Evolutionary conservation across 2,113 vertebrate species (phyloP), one percentile per base, ranked within the genome.

Genomic region (Coptodon bakossiorum): DNA sequence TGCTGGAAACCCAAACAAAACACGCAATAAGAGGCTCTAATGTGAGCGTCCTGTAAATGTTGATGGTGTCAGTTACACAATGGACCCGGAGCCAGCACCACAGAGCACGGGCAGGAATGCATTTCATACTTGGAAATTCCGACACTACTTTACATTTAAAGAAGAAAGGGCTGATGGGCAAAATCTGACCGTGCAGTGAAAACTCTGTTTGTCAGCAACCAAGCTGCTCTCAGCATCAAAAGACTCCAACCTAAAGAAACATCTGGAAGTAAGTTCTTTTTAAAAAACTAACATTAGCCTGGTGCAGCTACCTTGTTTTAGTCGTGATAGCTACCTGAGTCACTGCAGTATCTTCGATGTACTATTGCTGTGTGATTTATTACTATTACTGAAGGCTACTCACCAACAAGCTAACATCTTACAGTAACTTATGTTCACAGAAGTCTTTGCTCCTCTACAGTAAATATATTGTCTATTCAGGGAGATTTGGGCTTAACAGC

Each of bases 1-100:
- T 29, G 56, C 27, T 17, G 56, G 27, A 59, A 31, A 31, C 13
- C 56, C 56, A 59, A 59, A 59, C 0, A 31, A 59, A 59, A 59
- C 56, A 3, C 27, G 27, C 56, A 59, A 59, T 59, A 1, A 59
- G 56, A 59, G 4, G 24, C 0, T 59, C 27, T 31, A 29, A 57
- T 29, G 56, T 59, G 0, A 59, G 56, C 1, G 9, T 9, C 27
- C 13, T 59, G 2, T 59, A 16, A 59, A 29, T 59, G 0, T 59
- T 59, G 50, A 9, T 0, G 13, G 56, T 9, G 56, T 59, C 56
- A 59, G 3, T 6, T 59, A 16, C 56, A 59, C 27, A 59, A 29
- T 29, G 27, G 27, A 59, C 13, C 3, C 3, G 0, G 14, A 59
- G 7, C 14, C 56, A 59, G 56, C 24, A 16, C 56, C 0, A 3